These are phyloP conservation scores for Trachelus tabidus DNA, from an alignment of 2,888 invertebrate species.

Conservation along the genomic window DNA sequence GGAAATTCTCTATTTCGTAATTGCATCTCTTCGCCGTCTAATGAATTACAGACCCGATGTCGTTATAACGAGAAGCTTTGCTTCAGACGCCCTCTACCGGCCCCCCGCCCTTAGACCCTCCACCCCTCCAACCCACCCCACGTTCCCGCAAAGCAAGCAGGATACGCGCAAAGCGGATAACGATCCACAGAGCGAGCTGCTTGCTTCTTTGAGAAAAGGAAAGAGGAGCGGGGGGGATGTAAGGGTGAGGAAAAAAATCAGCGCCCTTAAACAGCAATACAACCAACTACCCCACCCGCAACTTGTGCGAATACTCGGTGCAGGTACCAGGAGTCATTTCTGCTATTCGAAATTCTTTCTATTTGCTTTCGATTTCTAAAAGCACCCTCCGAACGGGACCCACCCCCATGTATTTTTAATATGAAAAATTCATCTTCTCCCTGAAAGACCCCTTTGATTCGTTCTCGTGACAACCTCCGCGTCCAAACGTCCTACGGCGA, in stretches of 20 bases:
- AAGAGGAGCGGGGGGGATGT: not conserved
- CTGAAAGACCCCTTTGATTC: not conserved
- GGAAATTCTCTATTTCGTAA: slow-evolving; percentile 27
- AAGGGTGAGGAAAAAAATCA: not conserved
- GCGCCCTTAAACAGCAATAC: not conserved
- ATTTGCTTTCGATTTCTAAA: not conserved
- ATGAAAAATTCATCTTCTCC: not conserved
- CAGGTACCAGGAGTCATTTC: not conserved
- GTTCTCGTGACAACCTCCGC: not conserved
- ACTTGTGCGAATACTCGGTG: not conserved
- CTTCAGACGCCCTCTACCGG: not conserved
- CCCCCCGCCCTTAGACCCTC: not conserved
- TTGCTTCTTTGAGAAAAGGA: not conserved
- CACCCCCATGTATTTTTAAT: not conserved
- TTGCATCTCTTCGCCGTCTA: slow-evolving; percentile 28
- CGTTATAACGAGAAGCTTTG: slow-evolving; percentile 25
- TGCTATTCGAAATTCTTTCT: not conserved
- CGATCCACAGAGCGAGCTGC: not conserved
- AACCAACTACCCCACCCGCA: not conserved
- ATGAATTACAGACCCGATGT: slow-evolving; percentile 31
- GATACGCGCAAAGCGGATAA: not conserved
- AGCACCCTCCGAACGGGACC: not conserved
- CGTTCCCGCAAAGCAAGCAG: not conserved
- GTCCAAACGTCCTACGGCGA: not conserved
- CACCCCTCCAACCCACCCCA: not conserved